Evolutionary conservation across 2,113 vertebrate species (phyloP).

Genomic region (Melanerpes formicivorus): DNA sequence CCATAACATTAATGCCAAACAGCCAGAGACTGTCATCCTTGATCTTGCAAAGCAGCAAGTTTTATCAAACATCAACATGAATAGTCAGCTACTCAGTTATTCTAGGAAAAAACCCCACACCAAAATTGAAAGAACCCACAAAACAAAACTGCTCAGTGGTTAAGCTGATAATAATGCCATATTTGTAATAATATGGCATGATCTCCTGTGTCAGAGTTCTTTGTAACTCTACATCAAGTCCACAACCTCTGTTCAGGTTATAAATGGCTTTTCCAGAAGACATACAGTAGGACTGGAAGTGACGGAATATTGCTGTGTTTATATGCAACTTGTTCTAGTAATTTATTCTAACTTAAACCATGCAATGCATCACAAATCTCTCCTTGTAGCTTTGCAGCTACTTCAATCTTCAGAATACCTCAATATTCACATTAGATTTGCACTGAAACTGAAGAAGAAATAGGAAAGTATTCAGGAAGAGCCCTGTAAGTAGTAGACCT

Average conservation of each 20-base stretch:
- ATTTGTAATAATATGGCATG: background rate
- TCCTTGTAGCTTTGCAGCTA: background rate
- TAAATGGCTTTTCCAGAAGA: background rate
- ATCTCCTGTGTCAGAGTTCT: background rate
- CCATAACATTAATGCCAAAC: background rate
- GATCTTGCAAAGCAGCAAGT: background rate
- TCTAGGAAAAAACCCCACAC: background rate
- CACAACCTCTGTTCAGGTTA: background rate
- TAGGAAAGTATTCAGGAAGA: background rate
- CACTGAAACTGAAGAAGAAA: background rate
- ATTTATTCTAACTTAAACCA: background rate
- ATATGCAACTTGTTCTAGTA: background rate
- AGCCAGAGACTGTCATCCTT: background rate
- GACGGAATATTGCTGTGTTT: background rate
- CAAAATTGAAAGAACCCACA: background rate
- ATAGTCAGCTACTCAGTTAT: background rate
- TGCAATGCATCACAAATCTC: background rate
- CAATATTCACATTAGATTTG: background rate
- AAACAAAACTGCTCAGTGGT: background rate
- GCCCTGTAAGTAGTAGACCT: background rate
- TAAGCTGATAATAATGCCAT: background rate
- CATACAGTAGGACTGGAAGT: background rate
- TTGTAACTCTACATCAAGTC: background rate
- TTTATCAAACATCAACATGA: background rate
- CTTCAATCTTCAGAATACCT: background rate